Conservation (phyloP, 2,797 vertebrate genomes). For the Pantherophis vulpinus region DNA sequence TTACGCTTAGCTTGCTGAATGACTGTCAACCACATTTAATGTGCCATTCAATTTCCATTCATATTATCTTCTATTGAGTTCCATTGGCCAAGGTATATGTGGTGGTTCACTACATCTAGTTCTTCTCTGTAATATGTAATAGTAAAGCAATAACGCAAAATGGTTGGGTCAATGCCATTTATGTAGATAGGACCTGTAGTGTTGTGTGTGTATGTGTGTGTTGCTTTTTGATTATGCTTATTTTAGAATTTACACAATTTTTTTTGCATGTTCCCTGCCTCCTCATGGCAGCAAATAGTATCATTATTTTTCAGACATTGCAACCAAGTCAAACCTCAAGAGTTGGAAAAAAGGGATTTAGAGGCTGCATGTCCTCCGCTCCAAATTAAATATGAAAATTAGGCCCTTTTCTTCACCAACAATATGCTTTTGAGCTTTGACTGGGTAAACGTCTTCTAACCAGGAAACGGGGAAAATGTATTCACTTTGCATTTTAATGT, state of each 20-base stretch:
- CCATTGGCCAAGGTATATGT: neutral
- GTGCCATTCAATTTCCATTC: neutral
- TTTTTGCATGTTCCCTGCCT: neutral
- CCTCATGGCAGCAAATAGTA: neutral
- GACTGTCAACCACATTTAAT: neutral
- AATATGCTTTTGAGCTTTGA: neutral
- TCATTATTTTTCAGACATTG: neutral
- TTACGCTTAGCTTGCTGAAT: neutral
- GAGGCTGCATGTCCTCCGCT: neutral
- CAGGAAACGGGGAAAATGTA: neutral
- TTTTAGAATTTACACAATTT: neutral
- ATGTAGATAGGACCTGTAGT: neutral
- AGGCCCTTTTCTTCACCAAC: neutral
- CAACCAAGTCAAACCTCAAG: neutral
- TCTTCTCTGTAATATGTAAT: neutral
- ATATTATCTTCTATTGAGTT: neutral
- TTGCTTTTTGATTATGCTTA: neutral
- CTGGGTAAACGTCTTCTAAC: neutral
- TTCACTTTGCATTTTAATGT: neutral
- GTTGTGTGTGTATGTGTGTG: neutral
- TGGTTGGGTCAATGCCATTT: neutral
- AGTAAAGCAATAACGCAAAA: neutral
- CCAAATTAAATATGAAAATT: neutral
- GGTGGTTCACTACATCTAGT: neutral
- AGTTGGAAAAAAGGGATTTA: neutral